Conservation (phyloP, 2,797 vertebrate genomes). For the Crax fasciolata region DNA sequence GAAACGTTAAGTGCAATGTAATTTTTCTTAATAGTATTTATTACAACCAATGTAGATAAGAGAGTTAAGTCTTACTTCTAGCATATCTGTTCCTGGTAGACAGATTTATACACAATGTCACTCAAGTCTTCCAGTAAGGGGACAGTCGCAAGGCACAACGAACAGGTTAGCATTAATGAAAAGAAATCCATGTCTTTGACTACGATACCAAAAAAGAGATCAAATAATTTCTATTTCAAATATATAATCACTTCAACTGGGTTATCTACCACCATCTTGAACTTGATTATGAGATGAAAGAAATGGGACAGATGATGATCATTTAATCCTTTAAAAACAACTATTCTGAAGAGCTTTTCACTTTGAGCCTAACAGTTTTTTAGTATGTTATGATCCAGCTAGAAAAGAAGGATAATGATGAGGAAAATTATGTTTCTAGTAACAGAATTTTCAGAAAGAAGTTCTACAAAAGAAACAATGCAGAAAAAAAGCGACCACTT, state of each 20-base stretch:
- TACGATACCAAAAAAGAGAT: slow-evolving; percentile 49
- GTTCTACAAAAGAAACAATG: slow-evolving; percentile 57
- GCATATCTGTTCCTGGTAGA: background rate
- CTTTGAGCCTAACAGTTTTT: slow-evolving; percentile 63
- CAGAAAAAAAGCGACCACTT: slow-evolving; percentile 61
- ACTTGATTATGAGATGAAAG: slow-evolving; percentile 88
- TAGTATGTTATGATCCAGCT: slow-evolving; percentile 63
- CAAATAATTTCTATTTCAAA: slow-evolving; percentile 81
- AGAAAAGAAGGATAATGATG: slow-evolving; percentile 72
- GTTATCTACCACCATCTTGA: slow-evolving; percentile 85
- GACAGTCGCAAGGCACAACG: slow-evolving; percentile 34
- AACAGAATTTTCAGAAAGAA: slow-evolving; percentile 56
- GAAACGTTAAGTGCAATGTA: background rate
- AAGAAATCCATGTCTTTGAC: slow-evolving; percentile 35
- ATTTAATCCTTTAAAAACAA: slow-evolving; percentile 88
- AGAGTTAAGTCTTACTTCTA: slow-evolving; percentile 12
- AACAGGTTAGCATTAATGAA: slow-evolving; percentile 50
- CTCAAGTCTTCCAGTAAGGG: slow-evolving; percentile 26
- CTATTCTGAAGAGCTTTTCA: slow-evolving; percentile 81
- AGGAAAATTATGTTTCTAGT: slow-evolving; percentile 75
- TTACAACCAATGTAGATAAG: background rate
- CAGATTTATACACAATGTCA: slow-evolving; percentile 45
- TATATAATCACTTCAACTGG: slow-evolving; percentile 84
- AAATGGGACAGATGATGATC: slow-evolving; percentile 84
- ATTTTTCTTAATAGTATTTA: background rate